Evolutionary conservation across 2,888 invertebrate genomes (phyloP), one percentile per base, ranked within the genome.

Genomic region (Sminthurides aquaticus): DNA sequence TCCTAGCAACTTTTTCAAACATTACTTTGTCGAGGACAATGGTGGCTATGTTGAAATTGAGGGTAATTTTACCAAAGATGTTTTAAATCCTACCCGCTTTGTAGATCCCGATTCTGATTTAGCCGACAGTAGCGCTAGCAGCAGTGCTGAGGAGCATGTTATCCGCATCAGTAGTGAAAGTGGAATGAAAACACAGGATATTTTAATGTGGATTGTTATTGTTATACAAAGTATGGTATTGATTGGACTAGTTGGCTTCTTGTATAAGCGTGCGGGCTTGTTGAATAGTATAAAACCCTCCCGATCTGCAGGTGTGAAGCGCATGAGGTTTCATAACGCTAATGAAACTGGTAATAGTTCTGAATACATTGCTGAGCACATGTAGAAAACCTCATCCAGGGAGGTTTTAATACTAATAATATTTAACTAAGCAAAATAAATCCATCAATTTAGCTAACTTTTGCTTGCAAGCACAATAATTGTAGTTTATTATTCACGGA

Each of bases 1-100:
- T 8, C 72, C 72, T 0, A 61, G 67, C 2, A 67, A 69, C 24
- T 71, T 71, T 29, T 66, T 71, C 11, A 65, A 65, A 49, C 61
- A 65, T 11, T 65, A 65, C 2, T 57, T 57, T 22, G 5, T 63
- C 1, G 28, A 24, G 8, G 22, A 15, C 49, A 20, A 26, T 15
- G 11, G n/a, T 11, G 27, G 56, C 3, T 26, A 3, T n/a, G 8
- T 57, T 2, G 15, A 64, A 20, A 18, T 60, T 60, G n/a, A 43
- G 43, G n/a, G 56, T 20, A n/a, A n/a, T n/a, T 52, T 18, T 52
- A 20, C 18, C 8, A 52, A 52, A 20, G 18, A 15, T 5, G 20
- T 18, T 5, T 15, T 52, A 20, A 52, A 20, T 20, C 5, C 15
- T 15, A 5, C 20, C 52, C 18, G 18, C 43, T 52, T 52, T 22